Base-by-base conservation (phyloP, 2,888 invertebrate genomes). In the Polyploca ridens region DNA sequence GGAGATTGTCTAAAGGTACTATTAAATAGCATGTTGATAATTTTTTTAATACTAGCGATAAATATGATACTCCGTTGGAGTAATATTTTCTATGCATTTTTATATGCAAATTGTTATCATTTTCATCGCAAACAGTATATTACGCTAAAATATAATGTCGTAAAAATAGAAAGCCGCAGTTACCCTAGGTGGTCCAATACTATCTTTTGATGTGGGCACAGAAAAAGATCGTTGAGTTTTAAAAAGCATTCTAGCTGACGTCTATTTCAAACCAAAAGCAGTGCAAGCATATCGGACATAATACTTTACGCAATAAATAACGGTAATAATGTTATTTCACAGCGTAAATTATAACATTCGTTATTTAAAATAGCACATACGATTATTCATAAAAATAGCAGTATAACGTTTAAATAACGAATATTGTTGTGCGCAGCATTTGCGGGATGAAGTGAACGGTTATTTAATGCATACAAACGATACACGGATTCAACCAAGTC, bases 161-260 rank as follows among this genome's bases (percentile, higher is more conserved):
- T 35, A 57, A 35, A 66, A 63, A 68, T 63, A 68, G 69, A 58
- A 11, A 7, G 64, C 63, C 64, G 60, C 62, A 63, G 38, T 83
- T 88, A 94, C 94, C 89, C 93, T 95, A 84, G 90, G 93, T 1
- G 90, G 89, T 75, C 87, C 89, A 63, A 94, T 96, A 84, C 90
- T 86, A 89, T 97, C 97, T 95, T 98, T 98, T 68, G 98, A 97
- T 57, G 98, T 97, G 72, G 98, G 98, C 92, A 98, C 97, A 83
- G 98, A 98, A 91, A 98, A 98, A 77, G 98, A 98, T 85, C 98
- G 96, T 95, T 98, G 98, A 77, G 98, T 98, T 95, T 98, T 98
- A 94, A 98, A 98, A 94, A 97, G 96, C 95, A 97, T 96, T 94
- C 96, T 95, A 92, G 96, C 96, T 88, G 95, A 90, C 60, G 88